Base-by-base conservation (phyloP, 2,888 invertebrate genomes). In the Ellobium chinense region DNA sequence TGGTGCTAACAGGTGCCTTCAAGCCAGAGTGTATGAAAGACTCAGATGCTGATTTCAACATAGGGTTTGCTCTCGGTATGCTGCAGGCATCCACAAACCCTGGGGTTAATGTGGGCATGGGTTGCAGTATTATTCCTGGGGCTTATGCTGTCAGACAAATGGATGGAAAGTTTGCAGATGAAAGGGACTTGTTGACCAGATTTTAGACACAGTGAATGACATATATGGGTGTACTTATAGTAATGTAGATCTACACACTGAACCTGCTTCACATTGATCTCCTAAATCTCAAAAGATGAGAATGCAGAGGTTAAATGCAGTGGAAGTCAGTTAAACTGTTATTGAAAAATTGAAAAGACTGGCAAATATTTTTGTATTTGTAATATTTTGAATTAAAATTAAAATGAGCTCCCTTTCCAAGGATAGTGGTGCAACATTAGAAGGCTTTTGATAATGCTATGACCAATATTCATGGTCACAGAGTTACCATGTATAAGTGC, bases 41-140 rank as follows among this genome's bases (percentile, higher is more conserved):
- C 72, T 81, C 88, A 0, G 89, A 89, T 74, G 89, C 89, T 2
- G 89, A 89, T 31, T 89, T 89, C 69, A 88, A 88, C 58, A 75
- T 89, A 1, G 89, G 89, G 4, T 83, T 87, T 34, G 89, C 88
- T 4, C 14, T 90, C 14, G 89, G 88, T 2, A 85, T 85, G 4
- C 77, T 88, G 66, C 86, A 85, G 60, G 46, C 62, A 14, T 21
- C 82, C 21, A 24, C 58, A 1, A 27, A 9, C 21, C 66, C 80
- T n/a, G 89, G 89, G 21, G 86, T 88, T 21, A 88, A 79, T 69
- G 84, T 89, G 27, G 83, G 86, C 2, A 86, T 89, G 83, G 84
- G 85, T 63, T 88, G 88, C 9, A 18, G 60, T 18, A 80, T 88
- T 12, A 76, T 77, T 21, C 31, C 31, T 18, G 86, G 84, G 80